Conservation (phyloP, 1,140 invertebrate genomes). For the Orius insidiosus region DNA sequence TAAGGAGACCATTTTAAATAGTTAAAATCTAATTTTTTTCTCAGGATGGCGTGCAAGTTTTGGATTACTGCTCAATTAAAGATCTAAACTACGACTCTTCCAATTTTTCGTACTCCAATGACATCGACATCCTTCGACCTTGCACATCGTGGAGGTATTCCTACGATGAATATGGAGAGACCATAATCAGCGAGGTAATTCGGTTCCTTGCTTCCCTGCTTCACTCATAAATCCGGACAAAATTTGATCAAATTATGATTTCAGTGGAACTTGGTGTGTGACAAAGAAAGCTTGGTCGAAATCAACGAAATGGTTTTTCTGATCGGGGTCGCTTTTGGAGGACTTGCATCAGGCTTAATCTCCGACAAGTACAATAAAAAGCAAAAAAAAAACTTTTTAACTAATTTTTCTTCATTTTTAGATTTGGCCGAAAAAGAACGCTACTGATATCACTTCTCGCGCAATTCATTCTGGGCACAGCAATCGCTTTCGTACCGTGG, state of each 20-base stretch:
- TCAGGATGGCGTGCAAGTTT: constrained; percentile 13
- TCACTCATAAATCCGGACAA: too few relatives aligned
- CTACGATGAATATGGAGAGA: constrained; percentile 41
- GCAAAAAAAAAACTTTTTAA: background rate
- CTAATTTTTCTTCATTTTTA: constrained; percentile 22
- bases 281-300: constrained; percentile 38
- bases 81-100: constrained; percentile 19
- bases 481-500: constrained; percentile 40
- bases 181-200: constrained; percentile 44
- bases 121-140: constrained; percentile 1
- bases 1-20: background rate
- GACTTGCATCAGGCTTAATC: constrained; percentile 46
- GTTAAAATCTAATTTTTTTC: background rate
- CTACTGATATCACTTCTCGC: constrained; percentile 47
- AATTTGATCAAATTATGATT: constrained; percentile 19
- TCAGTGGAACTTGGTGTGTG: constrained; percentile 47
- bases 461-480: constrained; percentile 39
- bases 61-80: constrained; percentile 18
- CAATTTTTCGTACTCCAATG: background rate
- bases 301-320: constrained; percentile 50
- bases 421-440: constrained; percentile 57
- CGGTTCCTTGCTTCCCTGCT: too few relatives aligned
- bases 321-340: constrained; percentile 45
- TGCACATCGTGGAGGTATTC: constrained; percentile 43
- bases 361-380: constrained; percentile 36